Percentiles rank a stretch among this genome's conserved stretches.
Evolutionary conservation across 2,113 vertebrate genomes (phyloP).

Genomic region (Lasiurus cinereus): DNA sequence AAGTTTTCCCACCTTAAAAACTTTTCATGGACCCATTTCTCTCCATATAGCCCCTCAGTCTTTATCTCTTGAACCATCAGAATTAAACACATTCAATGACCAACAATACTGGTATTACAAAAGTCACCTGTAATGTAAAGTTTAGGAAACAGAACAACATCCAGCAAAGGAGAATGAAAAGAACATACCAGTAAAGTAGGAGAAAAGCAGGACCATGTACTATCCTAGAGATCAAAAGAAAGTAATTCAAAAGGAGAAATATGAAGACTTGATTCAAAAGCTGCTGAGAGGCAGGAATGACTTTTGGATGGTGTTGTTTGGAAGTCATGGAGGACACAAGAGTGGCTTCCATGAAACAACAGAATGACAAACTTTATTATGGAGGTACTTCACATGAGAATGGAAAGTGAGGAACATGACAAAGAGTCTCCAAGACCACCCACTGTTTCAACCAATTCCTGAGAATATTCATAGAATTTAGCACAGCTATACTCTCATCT

Average conservation of each 20-base stretch:
- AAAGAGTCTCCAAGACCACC: not conserved
- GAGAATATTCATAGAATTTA: not conserved
- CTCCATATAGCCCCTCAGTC: not conserved
- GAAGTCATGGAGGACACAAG: not conserved
- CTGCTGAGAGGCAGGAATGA: not conserved
- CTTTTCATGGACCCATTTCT: not conserved
- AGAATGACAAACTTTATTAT: not conserved
- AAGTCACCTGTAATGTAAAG: not conserved
- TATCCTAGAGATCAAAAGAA: conserved; percentile 27
- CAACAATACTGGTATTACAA: not conserved
- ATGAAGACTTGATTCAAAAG: not conserved
- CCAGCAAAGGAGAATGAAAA: conserved; percentile 20
- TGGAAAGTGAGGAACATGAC: not conserved
- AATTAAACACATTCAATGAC: not conserved
- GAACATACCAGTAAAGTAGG: not conserved
- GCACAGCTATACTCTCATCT: not conserved
- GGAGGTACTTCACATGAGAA: not conserved
- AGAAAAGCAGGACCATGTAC: not conserved
- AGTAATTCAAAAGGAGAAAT: conserved; percentile 9
- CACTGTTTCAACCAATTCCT: not conserved
- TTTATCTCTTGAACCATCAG: not conserved
- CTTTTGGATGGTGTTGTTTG: not conserved
- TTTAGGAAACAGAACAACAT: not conserved
- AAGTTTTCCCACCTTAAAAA: conserved; percentile 8
- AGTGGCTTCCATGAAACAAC: not conserved